Percentiles rank a stretch among this genome's conserved stretches.
phyloP scores from a whole-genome alignment of 2,113 vertebrate species.

The Festucalex cinctus region DNA sequence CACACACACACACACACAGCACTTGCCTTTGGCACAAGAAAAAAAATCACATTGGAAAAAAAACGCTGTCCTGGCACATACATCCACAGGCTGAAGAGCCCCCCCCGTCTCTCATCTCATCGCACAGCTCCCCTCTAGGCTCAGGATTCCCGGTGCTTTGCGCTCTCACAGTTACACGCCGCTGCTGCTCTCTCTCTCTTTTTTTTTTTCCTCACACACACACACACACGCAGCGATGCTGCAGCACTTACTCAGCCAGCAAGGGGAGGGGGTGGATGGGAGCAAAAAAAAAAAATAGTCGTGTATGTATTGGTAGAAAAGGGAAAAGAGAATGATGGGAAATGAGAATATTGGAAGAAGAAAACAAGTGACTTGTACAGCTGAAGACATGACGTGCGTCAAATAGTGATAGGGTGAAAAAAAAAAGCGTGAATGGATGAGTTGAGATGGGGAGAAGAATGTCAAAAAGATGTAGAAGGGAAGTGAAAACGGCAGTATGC shows the following conservation, averaged over 20 bases:
- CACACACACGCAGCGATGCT: constrained; percentile 69
- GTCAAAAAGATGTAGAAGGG: constrained; percentile 15
- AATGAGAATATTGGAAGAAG: constrained; percentile 17
- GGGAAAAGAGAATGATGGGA: constrained; percentile 18
- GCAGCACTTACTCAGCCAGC: constrained; percentile 71
- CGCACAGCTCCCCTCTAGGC: constrained; percentile 52
- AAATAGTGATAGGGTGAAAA: constrained; percentile 31
- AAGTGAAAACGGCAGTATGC: constrained; percentile 32
- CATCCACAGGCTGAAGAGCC: constrained; percentile 61
- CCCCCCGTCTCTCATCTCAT: constrained; percentile 51
- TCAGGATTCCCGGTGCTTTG: constrained; percentile 62
- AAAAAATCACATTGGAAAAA: not conserved
- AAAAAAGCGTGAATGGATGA: constrained; percentile 30
- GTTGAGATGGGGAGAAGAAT: constrained; percentile 15
- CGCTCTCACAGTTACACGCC: constrained; percentile 51
- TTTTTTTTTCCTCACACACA: constrained; percentile 22
- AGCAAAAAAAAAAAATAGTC: constrained; percentile 42
- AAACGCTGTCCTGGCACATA: constrained; percentile 53
- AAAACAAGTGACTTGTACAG: constrained; percentile 18
- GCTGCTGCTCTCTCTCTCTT: constrained; percentile 24
- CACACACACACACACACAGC: constrained; percentile 34
- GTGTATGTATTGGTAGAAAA: constrained; percentile 40
- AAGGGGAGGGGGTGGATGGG: constrained; percentile 67
- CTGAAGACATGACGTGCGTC: constrained; percentile 10
- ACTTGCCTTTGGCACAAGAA: constrained; percentile 27